These are phyloP conservation scores for Antechinus flavipes DNA, from an alignment of 2,113 vertebrate species.

Conservation along the genomic window DNA sequence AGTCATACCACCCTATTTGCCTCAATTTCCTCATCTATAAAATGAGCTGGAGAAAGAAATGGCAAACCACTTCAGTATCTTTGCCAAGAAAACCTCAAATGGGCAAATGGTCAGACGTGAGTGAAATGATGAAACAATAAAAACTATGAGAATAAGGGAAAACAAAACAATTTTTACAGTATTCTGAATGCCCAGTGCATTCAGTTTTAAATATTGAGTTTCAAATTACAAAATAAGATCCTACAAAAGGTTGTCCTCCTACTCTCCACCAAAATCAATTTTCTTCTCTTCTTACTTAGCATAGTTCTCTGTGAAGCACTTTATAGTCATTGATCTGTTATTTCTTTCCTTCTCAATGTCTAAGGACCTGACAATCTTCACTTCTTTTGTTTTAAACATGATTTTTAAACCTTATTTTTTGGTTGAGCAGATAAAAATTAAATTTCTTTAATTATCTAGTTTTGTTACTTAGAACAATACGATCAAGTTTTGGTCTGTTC, in stretches of 20 bases:
- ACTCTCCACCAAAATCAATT: neutral
- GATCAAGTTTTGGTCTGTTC: neutral
- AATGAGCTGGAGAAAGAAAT: neutral
- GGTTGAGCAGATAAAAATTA: neutral
- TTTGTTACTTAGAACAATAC: neutral
- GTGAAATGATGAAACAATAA: neutral
- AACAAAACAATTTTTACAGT: neutral
- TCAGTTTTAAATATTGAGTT: neutral
- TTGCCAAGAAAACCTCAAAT: neutral
- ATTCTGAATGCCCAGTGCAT: neutral
- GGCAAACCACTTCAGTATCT: neutral
- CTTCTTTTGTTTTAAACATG: neutral
- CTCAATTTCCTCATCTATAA: neutral
- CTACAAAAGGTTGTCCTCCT: too few species aligned
- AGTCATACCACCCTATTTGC: neutral
- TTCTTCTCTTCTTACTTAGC: neutral
- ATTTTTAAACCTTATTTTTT: neutral
- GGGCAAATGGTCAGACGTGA: neutral
- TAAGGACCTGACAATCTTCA: neutral
- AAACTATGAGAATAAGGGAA: neutral
- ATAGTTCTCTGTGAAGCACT: neutral
- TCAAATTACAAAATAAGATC: neutral
- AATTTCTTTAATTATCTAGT: neutral
- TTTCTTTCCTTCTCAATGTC: neutral
- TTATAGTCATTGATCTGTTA: neutral